phyloP scores from a whole-genome alignment of 2,113 vertebrate species.

The Saguinus imperator region DNA sequence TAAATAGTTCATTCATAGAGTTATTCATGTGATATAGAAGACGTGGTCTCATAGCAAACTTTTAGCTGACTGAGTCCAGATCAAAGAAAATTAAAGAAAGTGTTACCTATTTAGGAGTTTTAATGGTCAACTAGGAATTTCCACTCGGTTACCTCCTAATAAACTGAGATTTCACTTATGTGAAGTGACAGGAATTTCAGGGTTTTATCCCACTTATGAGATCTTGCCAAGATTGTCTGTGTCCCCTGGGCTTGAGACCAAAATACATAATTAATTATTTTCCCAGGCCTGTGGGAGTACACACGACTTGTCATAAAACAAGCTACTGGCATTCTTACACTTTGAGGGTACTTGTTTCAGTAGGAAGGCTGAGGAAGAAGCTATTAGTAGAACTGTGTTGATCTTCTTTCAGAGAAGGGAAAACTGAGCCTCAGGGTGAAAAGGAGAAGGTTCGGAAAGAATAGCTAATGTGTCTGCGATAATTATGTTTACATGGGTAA shows the following conservation, averaged over 20 bases:
- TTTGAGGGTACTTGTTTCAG: neutral
- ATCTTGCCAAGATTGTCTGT: conserved; percentile 66
- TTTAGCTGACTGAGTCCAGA: neutral
- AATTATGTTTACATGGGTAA: conserved; percentile 75
- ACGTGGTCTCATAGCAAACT: neutral
- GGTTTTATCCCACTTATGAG: conserved; percentile 58
- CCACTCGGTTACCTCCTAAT: conserved; percentile 53
- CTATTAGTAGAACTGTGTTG: conserved; percentile 52
- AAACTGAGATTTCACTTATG: conserved; percentile 76
- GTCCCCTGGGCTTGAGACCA: conserved; percentile 64
- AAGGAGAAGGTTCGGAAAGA: conserved; percentile 66
- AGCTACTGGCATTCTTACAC: conserved; percentile 31
- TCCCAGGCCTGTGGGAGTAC: neutral
- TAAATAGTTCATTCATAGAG: neutral
- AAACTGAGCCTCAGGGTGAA: conserved; percentile 60
- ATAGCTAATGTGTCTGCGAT: conserved; percentile 64
- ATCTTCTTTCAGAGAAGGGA: conserved; percentile 49
- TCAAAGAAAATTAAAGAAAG: conserved; percentile 29
- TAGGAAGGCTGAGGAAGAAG: conserved; percentile 51
- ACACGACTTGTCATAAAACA: conserved; percentile 39
- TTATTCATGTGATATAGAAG: neutral
- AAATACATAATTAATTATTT: conserved; percentile 66
- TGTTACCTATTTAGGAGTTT: conserved; percentile 38
- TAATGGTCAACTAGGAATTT: conserved; percentile 43
- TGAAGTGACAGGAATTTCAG: conserved; percentile 66